Evolutionary conservation across 2,113 vertebrate species (phyloP), one percentile per base, ranked within the genome.

Genomic region (Forbesichthys agassizii): DNA sequence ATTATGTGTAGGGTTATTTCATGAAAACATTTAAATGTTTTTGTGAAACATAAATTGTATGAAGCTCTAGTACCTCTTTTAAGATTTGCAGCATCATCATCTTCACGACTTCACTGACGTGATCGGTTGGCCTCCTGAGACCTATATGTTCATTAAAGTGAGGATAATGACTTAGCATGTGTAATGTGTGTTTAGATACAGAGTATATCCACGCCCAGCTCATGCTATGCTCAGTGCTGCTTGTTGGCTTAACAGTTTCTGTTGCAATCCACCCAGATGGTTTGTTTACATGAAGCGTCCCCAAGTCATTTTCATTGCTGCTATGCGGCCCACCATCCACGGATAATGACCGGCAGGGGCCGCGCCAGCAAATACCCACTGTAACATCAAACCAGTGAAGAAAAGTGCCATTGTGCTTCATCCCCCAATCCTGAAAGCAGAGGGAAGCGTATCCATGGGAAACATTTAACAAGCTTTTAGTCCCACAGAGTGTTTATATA

Each of bases 361-460:
- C 79, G 47, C 77, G 75, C 64, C 71, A 57, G 64, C 66, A 66
- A 88, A 79, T 82, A 86, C 78, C 71, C 54, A 75, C 60, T 68
- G 65, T 78, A 72, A 67, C 69, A 75, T 81, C 86, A 81, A 84
- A 84, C 69, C 81, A 78, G 67, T 71, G 77, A 68, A 73, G 73
- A 79, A 75, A 78, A 71, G 65, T 80, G 76, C 74, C 79, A 78
- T 58, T 71, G 67, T 80, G 69, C 62, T 57, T 64, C 1, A 8
- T 8, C 64, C 11, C 11, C 52, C 52, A 81, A 66, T 69, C 68
- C 60, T 69, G 65, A 71, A 74, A 76, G 60, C 33, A 11, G 64
- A 27, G 68, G 65, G 66, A 33, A 59, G 73, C 56, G 68, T 62
- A 62, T 67, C 64, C 51, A 57, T 18, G 55, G 33, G 54, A 84